Base-by-base conservation (phyloP, 2,888 invertebrate species). In the Harpagoxenus sublaevis region DNA sequence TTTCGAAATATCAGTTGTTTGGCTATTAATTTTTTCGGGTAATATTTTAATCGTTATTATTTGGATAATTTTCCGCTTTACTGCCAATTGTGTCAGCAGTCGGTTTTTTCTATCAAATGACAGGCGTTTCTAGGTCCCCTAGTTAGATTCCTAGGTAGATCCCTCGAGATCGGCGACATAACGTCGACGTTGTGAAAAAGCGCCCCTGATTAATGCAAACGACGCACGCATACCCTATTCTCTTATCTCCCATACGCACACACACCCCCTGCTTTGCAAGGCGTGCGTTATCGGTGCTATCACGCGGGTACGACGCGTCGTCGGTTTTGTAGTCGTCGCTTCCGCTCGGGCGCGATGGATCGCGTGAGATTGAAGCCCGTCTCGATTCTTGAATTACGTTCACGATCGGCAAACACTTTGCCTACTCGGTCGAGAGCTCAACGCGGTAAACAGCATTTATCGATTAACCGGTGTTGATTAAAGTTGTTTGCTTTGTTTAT, bases 191-290 rank as follows among this genome's bases (percentile, higher is more conserved):
- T n/a, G 85, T 39, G 86, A 86, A 84, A 91, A 89, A 83, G 31
- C 70, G 83, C 79, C 85, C 87, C 88, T 92, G 93, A 93, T 93
- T 93, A 92, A 93, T 89, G 89, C 84, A 84, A 86, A 88, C 83
- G 85, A 71, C 62, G 86, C 92, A 92, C 91, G 92, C 92, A 90
- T 86, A 84, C 87, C 71, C 74, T 89, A 89, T 86, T 83, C 82
- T 85, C 92, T 93, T 92, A 92, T 92, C 92, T 89, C 75, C 53
- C 82, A 48, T 84, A 89, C 88, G 87, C 89, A 87, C 66, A 63
- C 81, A 75, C 75, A 75, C 77, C 79, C 75, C 42, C 82, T 53
- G 85, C 86, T 85, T 82, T 86, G 66, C 87, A 79, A 83, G 74
- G 71, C 84, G 85, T 86, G 87, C 86, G 90, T 91, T 92, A 92